Percentiles rank a stretch among this genome's conserved stretches.
Conservation (phyloP, 1,140 invertebrate species). For the Drosophila tani region DNA sequence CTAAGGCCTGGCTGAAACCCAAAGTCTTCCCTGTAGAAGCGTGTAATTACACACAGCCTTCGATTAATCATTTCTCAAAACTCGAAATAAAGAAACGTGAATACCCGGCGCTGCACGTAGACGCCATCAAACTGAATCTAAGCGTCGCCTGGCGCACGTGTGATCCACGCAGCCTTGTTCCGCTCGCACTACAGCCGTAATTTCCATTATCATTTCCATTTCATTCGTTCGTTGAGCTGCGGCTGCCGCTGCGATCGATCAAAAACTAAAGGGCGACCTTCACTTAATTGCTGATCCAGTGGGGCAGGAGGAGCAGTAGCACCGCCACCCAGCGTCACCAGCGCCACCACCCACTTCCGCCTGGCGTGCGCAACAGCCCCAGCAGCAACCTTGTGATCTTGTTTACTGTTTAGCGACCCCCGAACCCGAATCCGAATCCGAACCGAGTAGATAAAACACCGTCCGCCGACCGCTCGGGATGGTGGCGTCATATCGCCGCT, state of each 20-base stretch:
- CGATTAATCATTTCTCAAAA: constrained; percentile 38
- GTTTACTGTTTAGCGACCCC: constrained; percentile 83
- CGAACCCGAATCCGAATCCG: constrained; percentile 37
- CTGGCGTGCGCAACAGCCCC: constrained; percentile 70
- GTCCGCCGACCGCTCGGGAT: constrained; percentile 70
- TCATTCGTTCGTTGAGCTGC: constrained; percentile 10
- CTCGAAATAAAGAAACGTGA: constrained; percentile 54
- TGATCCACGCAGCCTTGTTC: constrained; percentile 69
- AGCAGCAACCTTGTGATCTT: constrained; percentile 77
- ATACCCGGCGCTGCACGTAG: constrained; percentile 61
- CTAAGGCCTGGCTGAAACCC: background rate
- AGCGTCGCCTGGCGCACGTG: constrained; percentile 64
- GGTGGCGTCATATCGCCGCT: constrained; percentile 75
- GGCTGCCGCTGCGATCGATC: constrained; percentile 41
- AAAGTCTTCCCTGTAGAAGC: constrained; percentile 9
- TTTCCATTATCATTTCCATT: constrained; percentile 26
- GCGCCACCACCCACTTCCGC: constrained; percentile 67
- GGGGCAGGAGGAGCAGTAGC: constrained; percentile 1
- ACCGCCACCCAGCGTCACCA: constrained; percentile 1
- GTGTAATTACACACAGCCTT: constrained; percentile 57
- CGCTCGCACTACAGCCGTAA: constrained; percentile 2
- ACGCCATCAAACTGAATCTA: constrained; percentile 65
- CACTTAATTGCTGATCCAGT: constrained; percentile 59
- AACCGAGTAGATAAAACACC: constrained; percentile 32
- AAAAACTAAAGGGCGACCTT: constrained; percentile 63